These are phyloP conservation scores for Malurus elegans DNA, from an alignment of 2,113 vertebrate species.

Conservation along the genomic window DNA sequence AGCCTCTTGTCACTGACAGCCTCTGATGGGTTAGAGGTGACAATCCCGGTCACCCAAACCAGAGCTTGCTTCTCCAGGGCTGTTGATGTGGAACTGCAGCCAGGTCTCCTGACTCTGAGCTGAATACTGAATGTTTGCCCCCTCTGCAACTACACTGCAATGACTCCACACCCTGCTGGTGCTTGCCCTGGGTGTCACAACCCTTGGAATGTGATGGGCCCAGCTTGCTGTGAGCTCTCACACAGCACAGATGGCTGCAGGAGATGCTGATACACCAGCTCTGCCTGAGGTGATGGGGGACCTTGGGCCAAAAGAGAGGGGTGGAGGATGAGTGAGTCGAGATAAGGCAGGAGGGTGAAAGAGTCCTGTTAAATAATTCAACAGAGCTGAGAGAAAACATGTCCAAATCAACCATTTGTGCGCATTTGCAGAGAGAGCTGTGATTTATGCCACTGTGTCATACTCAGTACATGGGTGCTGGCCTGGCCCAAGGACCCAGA, in stretches of 20 bases:
- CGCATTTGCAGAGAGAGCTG: rapidly evolving
- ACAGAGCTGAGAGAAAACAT: neutral
- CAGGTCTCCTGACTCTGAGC: neutral
- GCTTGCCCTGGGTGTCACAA: neutral
- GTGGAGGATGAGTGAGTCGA: neutral
- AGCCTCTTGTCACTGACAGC: neutral
- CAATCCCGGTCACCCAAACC: neutral
- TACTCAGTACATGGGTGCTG: neutral
- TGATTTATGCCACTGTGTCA: neutral
- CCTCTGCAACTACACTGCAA: rapidly evolving
- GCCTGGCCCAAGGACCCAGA: neutral
- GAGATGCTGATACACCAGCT: neutral
- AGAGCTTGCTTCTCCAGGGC: neutral
- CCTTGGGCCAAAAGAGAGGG: neutral
- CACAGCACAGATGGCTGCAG: rapidly evolving
- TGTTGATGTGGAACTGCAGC: neutral
- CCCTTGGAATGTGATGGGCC: neutral
- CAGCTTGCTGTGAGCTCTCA: rapidly evolving
- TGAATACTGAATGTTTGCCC: rapidly evolving
- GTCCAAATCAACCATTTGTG: neutral
- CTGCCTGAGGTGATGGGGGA: rapidly evolving
- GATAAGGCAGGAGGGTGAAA: neutral
- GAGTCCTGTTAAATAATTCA: neutral
- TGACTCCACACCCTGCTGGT: rapidly evolving
- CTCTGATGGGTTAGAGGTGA: neutral